Conservation (phyloP, 2,797 vertebrate genomes). For the Smutsia temminckii region DNA sequence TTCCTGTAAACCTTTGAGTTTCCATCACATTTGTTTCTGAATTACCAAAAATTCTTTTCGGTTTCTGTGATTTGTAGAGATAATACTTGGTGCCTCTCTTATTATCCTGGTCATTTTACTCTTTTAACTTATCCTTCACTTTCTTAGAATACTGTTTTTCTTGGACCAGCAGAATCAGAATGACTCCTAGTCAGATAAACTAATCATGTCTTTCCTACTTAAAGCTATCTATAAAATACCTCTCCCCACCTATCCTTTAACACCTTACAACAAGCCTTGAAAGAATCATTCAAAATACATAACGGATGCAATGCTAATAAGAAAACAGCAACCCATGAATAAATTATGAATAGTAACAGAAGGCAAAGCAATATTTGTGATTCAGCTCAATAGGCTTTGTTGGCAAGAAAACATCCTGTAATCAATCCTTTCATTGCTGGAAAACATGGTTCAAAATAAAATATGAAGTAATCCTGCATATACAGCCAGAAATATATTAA, state of each 20-base stretch:
- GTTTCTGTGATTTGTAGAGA: not conserved
- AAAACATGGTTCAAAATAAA: conserved; percentile 40
- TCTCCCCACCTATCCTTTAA: not conserved
- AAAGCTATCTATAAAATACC: conserved; percentile 13
- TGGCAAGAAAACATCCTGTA: conserved; percentile 65
- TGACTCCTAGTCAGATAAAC: not conserved
- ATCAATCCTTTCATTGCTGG: conserved; percentile 64
- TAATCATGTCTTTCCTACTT: conserved; percentile 30
- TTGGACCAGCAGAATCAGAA: not conserved
- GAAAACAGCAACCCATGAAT: conserved; percentile 58
- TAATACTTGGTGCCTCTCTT: not conserved
- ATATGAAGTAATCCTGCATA: conserved; percentile 39
- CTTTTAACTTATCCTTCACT: not conserved
- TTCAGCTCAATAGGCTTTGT: conserved; percentile 46
- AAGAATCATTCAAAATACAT: conserved; percentile 60
- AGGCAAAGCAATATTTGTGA: conserved; percentile 52
- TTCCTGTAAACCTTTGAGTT: not conserved
- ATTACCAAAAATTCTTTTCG: not conserved
- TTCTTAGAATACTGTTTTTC: conserved; percentile 4
- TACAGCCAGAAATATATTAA: not conserved
- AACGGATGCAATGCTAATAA: conserved; percentile 47
- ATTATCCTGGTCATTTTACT: not conserved
- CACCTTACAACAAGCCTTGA: conserved; percentile 28
- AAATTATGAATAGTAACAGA: conserved; percentile 73
- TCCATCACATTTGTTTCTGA: not conserved